These are phyloP conservation scores for Drosophila anomelani DNA, from an alignment of 2,888 invertebrate species.

Conservation along the genomic window DNA sequence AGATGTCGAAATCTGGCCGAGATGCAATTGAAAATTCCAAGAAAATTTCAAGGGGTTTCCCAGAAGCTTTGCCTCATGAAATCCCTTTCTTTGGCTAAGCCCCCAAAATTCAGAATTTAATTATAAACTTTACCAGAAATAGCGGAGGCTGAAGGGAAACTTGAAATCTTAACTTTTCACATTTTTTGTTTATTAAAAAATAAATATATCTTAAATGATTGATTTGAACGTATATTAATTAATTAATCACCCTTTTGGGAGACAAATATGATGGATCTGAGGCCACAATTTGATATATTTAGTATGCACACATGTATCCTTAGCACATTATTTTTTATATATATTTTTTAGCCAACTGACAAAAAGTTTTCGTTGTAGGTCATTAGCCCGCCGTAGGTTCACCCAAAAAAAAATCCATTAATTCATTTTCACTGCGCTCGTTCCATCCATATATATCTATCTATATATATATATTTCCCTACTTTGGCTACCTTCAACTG, in stretches of 20 bases:
- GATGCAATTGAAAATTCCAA: constrained; percentile 44
- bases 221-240: neutral
- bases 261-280: constrained; percentile 14
- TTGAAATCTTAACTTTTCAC: neutral
- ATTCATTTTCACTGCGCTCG: constrained; percentile 4
- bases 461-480: neutral
- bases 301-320: no score
- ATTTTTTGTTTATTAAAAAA: neutral
- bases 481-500: constrained; percentile 22
- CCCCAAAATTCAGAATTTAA: no score
- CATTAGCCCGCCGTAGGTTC: constrained; percentile 5
- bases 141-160: neutral
- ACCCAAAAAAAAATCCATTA: neutral
- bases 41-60: constrained; percentile 7
- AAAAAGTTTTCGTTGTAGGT: constrained; percentile 1
- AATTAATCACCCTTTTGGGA: constrained; percentile 5
- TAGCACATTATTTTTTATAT: neutral
- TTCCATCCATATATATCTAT: neutral
- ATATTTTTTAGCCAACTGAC: neutral
- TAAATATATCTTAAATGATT: neutral
- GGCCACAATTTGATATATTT: neutral
- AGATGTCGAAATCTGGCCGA: constrained; percentile 27
- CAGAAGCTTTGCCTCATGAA: constrained; percentile 7
- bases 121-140: neutral
- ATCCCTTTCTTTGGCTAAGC: neutral